phyloP scores from a whole-genome alignment of 2,113 vertebrate genomes.

The Chionomys nivalis region DNA sequence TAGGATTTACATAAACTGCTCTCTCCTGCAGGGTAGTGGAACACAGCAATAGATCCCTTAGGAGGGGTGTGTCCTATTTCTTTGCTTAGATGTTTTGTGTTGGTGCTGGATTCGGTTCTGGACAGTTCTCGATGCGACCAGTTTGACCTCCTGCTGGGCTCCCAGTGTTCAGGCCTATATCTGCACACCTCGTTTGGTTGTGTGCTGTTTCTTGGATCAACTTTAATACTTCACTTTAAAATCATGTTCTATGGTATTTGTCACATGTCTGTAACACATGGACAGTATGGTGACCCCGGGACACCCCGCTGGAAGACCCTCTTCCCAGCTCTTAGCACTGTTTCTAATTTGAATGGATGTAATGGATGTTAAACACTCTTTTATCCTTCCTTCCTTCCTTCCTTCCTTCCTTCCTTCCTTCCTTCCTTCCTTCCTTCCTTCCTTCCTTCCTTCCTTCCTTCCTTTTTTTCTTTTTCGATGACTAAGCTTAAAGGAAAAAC shows the following conservation, averaged over 20 bases:
- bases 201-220: background rate
- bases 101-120: background rate
- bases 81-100: background rate
- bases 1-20: constrained; percentile 24
- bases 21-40: background rate
- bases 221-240: constrained; percentile 28
- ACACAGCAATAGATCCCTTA: background rate
- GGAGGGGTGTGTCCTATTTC: background rate
- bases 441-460: background rate
- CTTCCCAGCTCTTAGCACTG: background rate
- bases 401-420: background rate
- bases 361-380: background rate
- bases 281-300: background rate
- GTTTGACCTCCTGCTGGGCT: background rate
- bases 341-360: background rate
- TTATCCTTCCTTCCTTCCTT: no score
- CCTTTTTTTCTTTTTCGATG: background rate
- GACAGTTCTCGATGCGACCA: background rate
- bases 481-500: constrained; percentile 3
- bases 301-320: background rate
- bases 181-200: background rate
- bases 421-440: no score
- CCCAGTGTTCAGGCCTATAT: background rate
- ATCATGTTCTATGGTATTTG: background rate
- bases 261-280: background rate